Conservation (phyloP, 2,888 invertebrate genomes). For the Erpobdella octoculata region DNA sequence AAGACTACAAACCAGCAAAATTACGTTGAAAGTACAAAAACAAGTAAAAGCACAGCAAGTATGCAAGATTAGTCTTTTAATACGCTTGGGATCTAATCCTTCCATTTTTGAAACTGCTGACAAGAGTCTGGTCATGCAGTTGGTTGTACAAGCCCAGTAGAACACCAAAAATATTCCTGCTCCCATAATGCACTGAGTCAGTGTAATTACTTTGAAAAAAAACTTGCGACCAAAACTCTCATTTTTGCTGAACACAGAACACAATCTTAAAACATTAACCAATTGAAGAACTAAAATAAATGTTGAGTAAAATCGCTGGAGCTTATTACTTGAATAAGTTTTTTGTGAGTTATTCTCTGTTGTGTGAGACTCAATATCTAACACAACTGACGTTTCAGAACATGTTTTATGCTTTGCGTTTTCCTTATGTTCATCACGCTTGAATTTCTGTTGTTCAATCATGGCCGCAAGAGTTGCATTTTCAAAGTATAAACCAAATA, state of each 20-base stretch:
- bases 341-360: too few species aligned
- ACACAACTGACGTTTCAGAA: too few species aligned
- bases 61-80: neutral
- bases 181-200: neutral
- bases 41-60: neutral
- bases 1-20: neutral
- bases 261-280: neutral
- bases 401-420: too few species aligned
- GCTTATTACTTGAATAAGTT: too few species aligned
- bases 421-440: too few species aligned
- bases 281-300: neutral
- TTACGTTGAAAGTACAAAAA: neutral
- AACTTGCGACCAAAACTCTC: neutral
- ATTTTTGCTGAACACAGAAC: neutral
- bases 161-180: neutral
- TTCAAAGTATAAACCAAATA: too few species aligned
- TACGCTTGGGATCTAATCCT: neutral
- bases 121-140: neutral
- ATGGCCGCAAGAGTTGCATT: too few species aligned
- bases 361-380: too few species aligned
- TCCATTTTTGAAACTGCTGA: neutral
- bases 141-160: conserved; percentile 3
- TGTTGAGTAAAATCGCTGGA: neutral
- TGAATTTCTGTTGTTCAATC: too few species aligned
- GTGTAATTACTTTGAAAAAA: conserved; percentile 3